Percentiles rank a stretch among this genome's conserved stretches.
Conservation (phyloP, 2,113 vertebrate species). For the Cyprinodon brontotheroides region DNA sequence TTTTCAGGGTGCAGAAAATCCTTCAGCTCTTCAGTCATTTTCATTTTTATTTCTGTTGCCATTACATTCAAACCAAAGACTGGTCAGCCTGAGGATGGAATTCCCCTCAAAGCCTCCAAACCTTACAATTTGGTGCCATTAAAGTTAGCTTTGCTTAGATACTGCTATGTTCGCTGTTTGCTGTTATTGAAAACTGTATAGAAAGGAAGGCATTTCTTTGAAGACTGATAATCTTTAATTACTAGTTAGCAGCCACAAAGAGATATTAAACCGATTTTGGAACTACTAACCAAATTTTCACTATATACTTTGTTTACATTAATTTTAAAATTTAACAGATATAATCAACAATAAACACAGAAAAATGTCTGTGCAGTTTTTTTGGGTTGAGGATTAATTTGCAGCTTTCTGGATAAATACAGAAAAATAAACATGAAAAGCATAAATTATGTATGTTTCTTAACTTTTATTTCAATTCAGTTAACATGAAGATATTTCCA, state of each 20-base stretch:
- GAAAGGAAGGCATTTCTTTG: background rate
- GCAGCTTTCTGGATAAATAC: background rate
- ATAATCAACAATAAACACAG: background rate
- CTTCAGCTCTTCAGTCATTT: slow-evolving; percentile 22
- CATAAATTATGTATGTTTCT: background rate
- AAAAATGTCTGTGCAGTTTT: background rate
- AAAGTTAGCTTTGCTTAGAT: background rate
- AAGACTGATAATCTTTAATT: background rate
- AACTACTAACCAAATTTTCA: background rate
- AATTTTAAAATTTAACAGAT: background rate
- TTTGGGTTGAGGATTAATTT: background rate
- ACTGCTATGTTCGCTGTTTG: background rate
- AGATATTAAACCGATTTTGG: background rate
- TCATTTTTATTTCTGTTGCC: slow-evolving; percentile 7
- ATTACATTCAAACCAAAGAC: slow-evolving; percentile 73
- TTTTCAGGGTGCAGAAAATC: slow-evolving; percentile 38
- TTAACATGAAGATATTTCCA: background rate
- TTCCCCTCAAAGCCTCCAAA: slow-evolving; percentile 5
- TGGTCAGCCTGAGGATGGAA: slow-evolving; percentile 31
- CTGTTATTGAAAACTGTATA: background rate
- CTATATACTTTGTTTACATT: background rate
- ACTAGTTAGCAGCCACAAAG: background rate
- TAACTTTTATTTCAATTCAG: background rate
- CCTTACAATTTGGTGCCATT: background rate
- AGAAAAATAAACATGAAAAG: background rate